phyloP scores from a whole-genome alignment of 2,113 vertebrate genomes.

The Larimichthys polyactis region DNA sequence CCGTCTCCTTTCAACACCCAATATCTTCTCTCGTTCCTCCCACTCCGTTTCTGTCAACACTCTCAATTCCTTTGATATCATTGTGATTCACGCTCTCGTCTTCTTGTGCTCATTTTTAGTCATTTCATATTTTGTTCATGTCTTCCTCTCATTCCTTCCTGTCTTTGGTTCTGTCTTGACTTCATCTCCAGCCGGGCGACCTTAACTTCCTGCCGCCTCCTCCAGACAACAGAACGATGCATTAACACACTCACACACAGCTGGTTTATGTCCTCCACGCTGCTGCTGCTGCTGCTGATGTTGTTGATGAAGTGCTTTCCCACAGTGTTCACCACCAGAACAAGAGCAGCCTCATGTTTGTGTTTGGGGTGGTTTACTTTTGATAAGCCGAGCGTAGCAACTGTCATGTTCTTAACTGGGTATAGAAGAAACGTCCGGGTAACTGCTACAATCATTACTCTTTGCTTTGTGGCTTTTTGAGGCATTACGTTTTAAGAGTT shows the following conservation, averaged over 20 bases:
- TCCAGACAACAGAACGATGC: slow-evolving; percentile 44
- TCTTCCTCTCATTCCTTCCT: background rate
- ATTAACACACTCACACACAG: slow-evolving; percentile 52
- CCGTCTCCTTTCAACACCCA: slow-evolving; percentile 20
- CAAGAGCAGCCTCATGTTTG: slow-evolving; percentile 26
- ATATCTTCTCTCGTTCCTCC: background rate
- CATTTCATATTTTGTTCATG: background rate
- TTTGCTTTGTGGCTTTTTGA: background rate
- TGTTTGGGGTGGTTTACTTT: background rate
- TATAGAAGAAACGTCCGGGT: background rate
- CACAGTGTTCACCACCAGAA: slow-evolving; percentile 33
- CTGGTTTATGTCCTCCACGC: slow-evolving; percentile 59
- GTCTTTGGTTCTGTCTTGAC: slow-evolving; percentile 22
- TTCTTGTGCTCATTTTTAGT: background rate
- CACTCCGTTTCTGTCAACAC: background rate
- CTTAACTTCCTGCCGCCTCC: slow-evolving; percentile 56
- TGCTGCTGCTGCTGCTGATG: background rate
- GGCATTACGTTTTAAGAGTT: background rate
- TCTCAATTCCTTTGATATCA: background rate
- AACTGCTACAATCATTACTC: background rate
- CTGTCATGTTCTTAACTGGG: background rate
- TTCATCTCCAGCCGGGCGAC: slow-evolving; percentile 31
- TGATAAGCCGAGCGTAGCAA: background rate
- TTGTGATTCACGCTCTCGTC: background rate
- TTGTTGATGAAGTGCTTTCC: slow-evolving; percentile 47